A percentile compares a stretch with the other conserved stretches of the same genome.
These are phyloP conservation scores for Periphyllus acericola DNA, from an alignment of 2,888 invertebrate species.

Conservation along the genomic window DNA sequence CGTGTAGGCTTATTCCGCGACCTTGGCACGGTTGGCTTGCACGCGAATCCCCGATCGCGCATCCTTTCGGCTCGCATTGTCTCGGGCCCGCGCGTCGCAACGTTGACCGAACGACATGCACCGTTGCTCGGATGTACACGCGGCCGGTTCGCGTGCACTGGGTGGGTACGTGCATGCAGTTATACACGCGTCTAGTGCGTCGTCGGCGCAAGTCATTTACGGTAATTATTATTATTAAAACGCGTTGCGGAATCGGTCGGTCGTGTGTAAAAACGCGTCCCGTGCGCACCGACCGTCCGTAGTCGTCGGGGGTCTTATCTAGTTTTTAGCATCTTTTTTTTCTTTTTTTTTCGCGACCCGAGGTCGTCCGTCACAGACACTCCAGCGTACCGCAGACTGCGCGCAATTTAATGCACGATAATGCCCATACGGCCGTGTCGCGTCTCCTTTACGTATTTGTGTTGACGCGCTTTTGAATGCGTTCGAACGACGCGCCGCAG, in stretches of 20 bases:
- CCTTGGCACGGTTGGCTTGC: conserved; percentile 37
- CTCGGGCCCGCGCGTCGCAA: no score
- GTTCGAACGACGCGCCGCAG: not conserved
- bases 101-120: conserved; percentile 35
- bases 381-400: no score
- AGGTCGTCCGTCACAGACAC: conserved; percentile 8
- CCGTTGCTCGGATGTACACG: not conserved
- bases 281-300: conserved; percentile 42
- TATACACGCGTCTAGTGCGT: no score
- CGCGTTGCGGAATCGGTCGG: conserved; percentile 16
- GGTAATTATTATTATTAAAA: conserved; percentile 39
- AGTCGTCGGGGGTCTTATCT: conserved; percentile 14
- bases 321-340: conserved; percentile 15
- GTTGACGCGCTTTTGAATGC: no score
- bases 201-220: not conserved
- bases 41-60: conserved; percentile 5
- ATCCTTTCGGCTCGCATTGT: conserved; percentile 27
- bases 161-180: not conserved
- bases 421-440: no score
- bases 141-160: not conserved
- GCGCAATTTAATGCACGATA: no score
- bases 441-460: no score
- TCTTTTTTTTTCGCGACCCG: not conserved
- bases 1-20: not conserved
- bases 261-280: conserved; percentile 34